These are phyloP conservation scores for Copsychus sechellarum DNA, from an alignment of 2,113 vertebrate genomes.

Conservation along the genomic window DNA sequence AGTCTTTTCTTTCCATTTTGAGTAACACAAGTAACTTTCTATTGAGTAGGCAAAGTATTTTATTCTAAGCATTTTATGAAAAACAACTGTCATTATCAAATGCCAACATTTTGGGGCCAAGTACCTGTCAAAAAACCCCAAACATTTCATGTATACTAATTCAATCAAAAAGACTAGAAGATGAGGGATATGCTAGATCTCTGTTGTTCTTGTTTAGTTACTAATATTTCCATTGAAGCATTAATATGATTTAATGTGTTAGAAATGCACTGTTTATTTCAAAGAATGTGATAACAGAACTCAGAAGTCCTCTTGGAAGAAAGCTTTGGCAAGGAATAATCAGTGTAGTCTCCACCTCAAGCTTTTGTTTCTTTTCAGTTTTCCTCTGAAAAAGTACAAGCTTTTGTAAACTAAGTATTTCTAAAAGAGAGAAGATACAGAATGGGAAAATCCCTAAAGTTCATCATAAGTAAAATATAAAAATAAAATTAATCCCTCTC, in stretches of 20 bases:
- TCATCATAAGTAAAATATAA: neutral
- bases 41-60: neutral
- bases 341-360: neutral
- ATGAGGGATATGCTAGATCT: neutral
- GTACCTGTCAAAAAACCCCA: neutral
- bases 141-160: neutral
- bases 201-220: neutral
- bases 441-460: neutral
- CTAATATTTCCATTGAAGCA: neutral
- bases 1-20: neutral
- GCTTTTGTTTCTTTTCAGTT: neutral
- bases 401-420: neutral
- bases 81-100: neutral
- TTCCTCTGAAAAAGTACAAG: neutral
- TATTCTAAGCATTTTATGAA: neutral
- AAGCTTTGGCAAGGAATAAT: neutral
- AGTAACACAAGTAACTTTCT: neutral
- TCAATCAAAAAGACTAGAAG: neutral
- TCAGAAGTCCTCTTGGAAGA: neutral
- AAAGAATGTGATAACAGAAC: neutral
- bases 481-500: neutral
- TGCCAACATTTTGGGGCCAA: neutral
- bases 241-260: neutral
- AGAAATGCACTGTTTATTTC: neutral
- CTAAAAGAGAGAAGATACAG: neutral